Evolutionary conservation across 2,113 vertebrate genomes (phyloP).

Genomic region (Notothenia coriiceps): DNA sequence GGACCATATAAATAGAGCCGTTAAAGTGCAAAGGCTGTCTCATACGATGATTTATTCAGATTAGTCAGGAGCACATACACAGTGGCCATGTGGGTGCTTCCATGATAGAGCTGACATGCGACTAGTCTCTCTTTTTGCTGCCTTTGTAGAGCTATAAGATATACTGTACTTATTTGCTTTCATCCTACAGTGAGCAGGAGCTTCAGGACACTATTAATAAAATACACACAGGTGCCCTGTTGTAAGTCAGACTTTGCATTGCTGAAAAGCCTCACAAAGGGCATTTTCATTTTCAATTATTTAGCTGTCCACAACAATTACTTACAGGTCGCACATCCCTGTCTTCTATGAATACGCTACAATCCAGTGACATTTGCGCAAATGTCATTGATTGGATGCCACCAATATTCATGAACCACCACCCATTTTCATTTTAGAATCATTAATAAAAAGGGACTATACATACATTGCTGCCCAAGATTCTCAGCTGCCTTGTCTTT

Average conservation of each 20-base stretch:
- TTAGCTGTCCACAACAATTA: neutral
- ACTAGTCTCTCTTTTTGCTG: neutral
- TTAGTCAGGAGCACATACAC: slow-evolving; percentile 10
- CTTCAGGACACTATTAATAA: slow-evolving; percentile 19
- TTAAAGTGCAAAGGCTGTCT: slow-evolving; percentile 47
- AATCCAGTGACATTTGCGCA: slow-evolving; percentile 39
- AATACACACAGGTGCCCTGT: neutral
- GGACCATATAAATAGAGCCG: slow-evolving; percentile 56
- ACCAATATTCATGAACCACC: neutral
- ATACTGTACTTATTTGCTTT: slow-evolving; percentile 34
- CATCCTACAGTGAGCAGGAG: neutral
- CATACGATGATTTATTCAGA: slow-evolving; percentile 69
- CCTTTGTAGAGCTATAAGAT: neutral
- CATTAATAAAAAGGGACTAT: neutral
- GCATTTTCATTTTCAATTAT: slow-evolving; percentile 17
- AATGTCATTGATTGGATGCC: slow-evolving; percentile 33
- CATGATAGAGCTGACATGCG: neutral
- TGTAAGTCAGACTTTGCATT: slow-evolving; percentile 1
- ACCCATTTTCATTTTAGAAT: slow-evolving; percentile 4
- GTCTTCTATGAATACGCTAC: neutral
- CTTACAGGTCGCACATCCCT: slow-evolving; percentile 14
- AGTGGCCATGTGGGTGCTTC: neutral
- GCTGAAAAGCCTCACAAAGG: slow-evolving; percentile 13
- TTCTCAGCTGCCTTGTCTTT: neutral
- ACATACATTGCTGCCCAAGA: slow-evolving; percentile 4